A percentile compares a stretch with the other conserved stretches of the same genome.
phyloP scores from a whole-genome alignment of 2,797 vertebrate species.

The Mareca strepera region DNA sequence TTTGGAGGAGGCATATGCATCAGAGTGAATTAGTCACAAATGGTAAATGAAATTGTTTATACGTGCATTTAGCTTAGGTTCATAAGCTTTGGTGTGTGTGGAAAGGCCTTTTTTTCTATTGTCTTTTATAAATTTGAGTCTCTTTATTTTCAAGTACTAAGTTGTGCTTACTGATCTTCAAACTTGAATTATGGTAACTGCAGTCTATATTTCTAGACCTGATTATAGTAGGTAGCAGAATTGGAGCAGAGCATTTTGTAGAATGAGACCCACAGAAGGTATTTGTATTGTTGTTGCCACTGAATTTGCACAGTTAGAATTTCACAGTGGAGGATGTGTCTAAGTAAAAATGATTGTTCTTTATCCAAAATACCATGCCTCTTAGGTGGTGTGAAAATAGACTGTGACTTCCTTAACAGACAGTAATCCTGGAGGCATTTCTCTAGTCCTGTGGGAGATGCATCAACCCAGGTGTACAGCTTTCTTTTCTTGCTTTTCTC shows the following conservation, averaged over 20 bases:
- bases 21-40: fast-evolving
- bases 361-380: background rate
- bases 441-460: background rate
- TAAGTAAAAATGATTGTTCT: background rate
- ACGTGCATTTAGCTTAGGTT: background rate
- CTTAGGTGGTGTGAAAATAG: background rate
- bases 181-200: background rate
- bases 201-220: background rate
- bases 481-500: background rate
- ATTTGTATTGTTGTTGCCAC: background rate
- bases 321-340: fast-evolving
- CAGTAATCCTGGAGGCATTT: background rate
- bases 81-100: fast-evolving
- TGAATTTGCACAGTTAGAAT: background rate
- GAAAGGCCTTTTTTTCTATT: background rate
- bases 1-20: fast-evolving
- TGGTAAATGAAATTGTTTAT: background rate
- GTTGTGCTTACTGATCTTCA: fast-evolving
- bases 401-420: background rate
- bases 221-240: background rate
- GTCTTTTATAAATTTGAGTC: background rate
- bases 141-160: background rate
- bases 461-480: background rate
- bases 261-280: fast-evolving
- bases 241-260: background rate